Evolutionary conservation across 1,140 invertebrate species (phyloP).

Genomic region (Sesamia nonagrioides): DNA sequence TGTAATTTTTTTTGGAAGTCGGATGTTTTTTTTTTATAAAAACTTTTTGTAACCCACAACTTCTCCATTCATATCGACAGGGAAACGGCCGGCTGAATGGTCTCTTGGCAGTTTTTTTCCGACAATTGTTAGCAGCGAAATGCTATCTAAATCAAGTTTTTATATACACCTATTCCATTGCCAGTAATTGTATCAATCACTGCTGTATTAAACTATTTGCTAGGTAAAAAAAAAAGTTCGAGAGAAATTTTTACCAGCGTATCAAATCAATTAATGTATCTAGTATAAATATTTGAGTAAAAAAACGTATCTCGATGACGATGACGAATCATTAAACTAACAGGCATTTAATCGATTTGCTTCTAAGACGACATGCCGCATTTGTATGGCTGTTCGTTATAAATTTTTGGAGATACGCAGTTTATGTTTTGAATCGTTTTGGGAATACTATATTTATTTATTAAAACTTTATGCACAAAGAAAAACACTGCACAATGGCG

Average conservation of each 20-base stretch:
- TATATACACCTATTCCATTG: no score
- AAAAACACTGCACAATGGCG: no score
- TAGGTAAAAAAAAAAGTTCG: neutral
- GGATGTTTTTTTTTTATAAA: no score
- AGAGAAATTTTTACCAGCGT: conserved; percentile 6
- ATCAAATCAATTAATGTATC: conserved; percentile 28
- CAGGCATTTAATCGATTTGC: conserved; percentile 28
- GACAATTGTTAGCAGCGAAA: neutral
- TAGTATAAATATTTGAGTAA: conserved; percentile 20
- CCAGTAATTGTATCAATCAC: neutral
- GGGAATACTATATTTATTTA: no score
- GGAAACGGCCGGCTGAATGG: no score
- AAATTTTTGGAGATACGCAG: neutral
- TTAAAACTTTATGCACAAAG: no score
- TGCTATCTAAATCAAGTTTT: no score
- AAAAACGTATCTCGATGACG: conserved; percentile 6
- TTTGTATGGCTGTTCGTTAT: neutral
- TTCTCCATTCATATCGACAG: no score
- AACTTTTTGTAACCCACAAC: no score
- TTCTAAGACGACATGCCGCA: conserved; percentile 3
- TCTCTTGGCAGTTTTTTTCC: neutral
- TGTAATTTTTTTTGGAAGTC: no score
- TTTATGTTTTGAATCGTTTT: neutral
- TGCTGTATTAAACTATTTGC: neutral
- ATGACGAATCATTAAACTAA: conserved; percentile 39